Evolutionary conservation across 2,113 vertebrate genomes (phyloP), one percentile per base, ranked within the genome.

Genomic region (Hemichromis elongatus): DNA sequence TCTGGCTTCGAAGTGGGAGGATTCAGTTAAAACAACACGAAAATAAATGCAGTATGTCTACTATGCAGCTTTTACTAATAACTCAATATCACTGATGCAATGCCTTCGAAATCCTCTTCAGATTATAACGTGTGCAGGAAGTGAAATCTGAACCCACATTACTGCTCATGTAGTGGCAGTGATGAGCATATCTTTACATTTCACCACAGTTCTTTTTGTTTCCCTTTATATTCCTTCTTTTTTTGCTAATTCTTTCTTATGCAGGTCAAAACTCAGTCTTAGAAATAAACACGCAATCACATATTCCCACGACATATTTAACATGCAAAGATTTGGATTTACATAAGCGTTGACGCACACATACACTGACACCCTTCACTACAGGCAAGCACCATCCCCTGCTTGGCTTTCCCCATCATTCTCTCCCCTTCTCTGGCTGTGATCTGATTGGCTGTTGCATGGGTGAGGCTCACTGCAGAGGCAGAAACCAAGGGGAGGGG

Each of bases 391-490:
- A 61, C 80, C 82, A 82, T 84, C 91, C 56, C 28, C 7, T 80
- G 82, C 90, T 47, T 88, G 91, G 85, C 88, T 92, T 91, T 83
- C 93, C 85, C 85, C 87, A 81, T 85, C 68, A 86, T 66, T 79
- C 54, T n/a, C 84, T 84, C 68, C 82, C 79, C 88, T 83, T 55
- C 28, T 66, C 61, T 45, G 16, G 81, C 88, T 87, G 85, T 9
- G 75, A 84, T 82, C 82, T 88, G 91, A 96, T 95, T 96, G 95
- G 95, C 86, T 87, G 83, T 70, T 28, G 54, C 45, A 93, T 91
- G 94, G 94, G 94, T 94, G 95, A 93, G 95, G 94, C 89, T 92
- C 90, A 90, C 95, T 95, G 95, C 95, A 95, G 95, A 95, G 95
- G 93, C 90, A 86, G 91, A 80, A 86, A 80, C 3, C 18, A 75